Conservation (phyloP, 2,888 invertebrate genomes). For the Tipula confusa region DNA sequence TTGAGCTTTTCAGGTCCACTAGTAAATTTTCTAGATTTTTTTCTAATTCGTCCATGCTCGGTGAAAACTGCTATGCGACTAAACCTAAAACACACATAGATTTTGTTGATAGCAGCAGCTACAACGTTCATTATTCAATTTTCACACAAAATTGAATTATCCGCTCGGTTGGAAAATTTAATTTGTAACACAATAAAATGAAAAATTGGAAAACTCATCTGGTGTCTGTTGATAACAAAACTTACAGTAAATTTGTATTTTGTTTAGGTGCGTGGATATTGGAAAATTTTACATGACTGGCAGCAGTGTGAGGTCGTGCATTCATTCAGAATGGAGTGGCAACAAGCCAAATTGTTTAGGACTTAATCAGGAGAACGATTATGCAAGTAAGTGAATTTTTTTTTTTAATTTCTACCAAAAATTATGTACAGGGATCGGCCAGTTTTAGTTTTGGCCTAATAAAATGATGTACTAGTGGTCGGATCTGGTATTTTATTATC, state of each 20-base stretch:
- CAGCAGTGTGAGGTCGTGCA: conserved; percentile 64
- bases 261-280: conserved; percentile 68
- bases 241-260: conserved; percentile 31
- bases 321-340: conserved; percentile 78
- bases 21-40: not conserved
- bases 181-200: too few species aligned
- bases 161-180: conserved; percentile 4
- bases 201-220: not conserved
- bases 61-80: not conserved
- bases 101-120: not conserved
- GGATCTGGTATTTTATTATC: too few species aligned
- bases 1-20: not conserved
- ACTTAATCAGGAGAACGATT: conserved; percentile 80
- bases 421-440: too few species aligned
- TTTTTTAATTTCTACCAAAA: not conserved
- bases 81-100: not conserved
- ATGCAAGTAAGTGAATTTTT: conserved; percentile 61
- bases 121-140: not conserved
- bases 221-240: conserved; percentile 7
- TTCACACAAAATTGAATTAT: conserved; percentile 5
- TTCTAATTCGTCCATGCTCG: not conserved
- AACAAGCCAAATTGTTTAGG: conserved; percentile 73
- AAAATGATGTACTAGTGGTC: too few species aligned
- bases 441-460: too few species aligned
- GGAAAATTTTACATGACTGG: conserved; percentile 84